A percentile compares a stretch with the other conserved stretches of the same genome.
phyloP scores from a whole-genome alignment of 1,140 invertebrate species.

The Magallana ariakensis region DNA sequence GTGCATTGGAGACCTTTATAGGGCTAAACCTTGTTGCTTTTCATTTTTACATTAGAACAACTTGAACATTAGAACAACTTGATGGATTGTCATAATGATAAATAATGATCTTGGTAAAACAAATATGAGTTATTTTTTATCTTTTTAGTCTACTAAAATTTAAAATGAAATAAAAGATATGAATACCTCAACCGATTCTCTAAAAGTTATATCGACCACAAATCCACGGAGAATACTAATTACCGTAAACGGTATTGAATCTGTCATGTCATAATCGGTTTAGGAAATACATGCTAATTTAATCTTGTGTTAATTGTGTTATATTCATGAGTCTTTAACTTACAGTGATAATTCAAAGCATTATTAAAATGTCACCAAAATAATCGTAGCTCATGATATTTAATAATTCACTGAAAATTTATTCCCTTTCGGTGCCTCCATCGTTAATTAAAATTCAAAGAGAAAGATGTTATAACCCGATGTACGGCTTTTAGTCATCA shows the following conservation, averaged over 20 bases:
- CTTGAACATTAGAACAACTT: neutral
- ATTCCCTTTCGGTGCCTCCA: neutral
- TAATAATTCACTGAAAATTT: neutral
- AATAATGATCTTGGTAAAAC: neutral
- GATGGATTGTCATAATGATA: neutral
- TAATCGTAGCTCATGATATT: neutral
- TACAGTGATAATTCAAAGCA: neutral
- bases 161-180: neutral
- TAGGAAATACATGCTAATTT: conserved; percentile 14
- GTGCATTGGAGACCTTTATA: too few relatives aligned
- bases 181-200: too few relatives aligned
- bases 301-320: neutral
- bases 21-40: neutral
- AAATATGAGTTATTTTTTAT: neutral
- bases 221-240: neutral
- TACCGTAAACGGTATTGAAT: neutral
- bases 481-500: neutral
- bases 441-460: neutral
- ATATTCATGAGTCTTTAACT: neutral
- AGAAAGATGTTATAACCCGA: neutral
- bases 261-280: neutral
- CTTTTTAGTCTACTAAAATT: neutral
- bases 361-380: conserved; percentile 15
- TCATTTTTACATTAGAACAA: neutral
- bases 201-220: neutral